phyloP scores from a whole-genome alignment of 2,113 vertebrate species.

The Illadopsis cleaveri region DNA sequence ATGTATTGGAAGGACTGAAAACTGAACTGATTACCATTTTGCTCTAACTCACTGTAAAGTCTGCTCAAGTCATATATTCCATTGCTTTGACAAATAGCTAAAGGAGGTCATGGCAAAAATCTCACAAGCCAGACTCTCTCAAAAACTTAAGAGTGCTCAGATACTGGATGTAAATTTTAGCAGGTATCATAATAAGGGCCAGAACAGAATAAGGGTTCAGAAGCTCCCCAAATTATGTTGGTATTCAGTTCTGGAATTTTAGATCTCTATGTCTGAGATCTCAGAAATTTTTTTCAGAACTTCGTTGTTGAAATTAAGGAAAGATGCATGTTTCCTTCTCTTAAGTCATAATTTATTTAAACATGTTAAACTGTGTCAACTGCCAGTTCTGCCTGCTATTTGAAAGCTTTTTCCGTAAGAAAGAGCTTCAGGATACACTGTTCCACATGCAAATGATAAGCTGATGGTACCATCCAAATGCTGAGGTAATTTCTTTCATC shows the following conservation, averaged over 20 bases:
- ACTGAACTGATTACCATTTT: constrained; percentile 27
- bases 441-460: background rate
- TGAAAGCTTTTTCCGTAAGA: background rate
- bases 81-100: constrained; percentile 27
- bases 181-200: background rate
- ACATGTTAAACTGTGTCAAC: constrained; percentile 21
- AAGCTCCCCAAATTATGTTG: background rate
- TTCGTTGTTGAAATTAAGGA: background rate
- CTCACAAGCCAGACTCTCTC: background rate
- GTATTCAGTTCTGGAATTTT: background rate
- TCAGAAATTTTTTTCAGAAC: background rate
- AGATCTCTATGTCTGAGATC: background rate
- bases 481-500: background rate
- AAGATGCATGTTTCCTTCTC: constrained; percentile 49
- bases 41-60: constrained; percentile 30
- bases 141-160: background rate
- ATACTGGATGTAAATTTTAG: background rate
- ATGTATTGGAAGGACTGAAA: constrained; percentile 60
- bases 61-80: background rate
- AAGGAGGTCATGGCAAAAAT: background rate
- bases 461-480: background rate
- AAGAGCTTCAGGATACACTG: background rate
- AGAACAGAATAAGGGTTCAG: background rate
- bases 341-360: background rate
- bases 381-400: constrained; percentile 22